A percentile compares a stretch with the other conserved stretches of the same genome.
Conservation (phyloP, 1,140 invertebrate genomes). For the Asbolus verrucosus region DNA sequence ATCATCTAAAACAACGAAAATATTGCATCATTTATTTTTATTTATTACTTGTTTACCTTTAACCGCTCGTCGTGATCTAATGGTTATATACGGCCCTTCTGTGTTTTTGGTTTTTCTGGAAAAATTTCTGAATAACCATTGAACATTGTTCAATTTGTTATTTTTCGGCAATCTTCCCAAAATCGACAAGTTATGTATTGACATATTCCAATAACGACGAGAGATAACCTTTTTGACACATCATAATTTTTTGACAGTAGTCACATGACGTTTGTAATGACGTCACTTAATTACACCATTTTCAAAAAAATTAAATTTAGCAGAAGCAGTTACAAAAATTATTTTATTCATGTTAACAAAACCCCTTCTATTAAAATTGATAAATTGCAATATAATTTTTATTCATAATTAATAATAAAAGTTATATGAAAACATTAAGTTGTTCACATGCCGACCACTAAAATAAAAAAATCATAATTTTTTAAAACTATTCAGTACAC, state of each 20-base stretch:
- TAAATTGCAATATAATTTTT: no score
- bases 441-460: no score
- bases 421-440: no score
- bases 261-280: background rate
- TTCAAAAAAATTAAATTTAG: no score
- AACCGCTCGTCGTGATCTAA: slow-evolving; percentile 52
- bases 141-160: background rate
- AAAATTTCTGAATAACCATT: slow-evolving; percentile 48
- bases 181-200: slow-evolving; percentile 42
- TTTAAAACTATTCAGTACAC: no score
- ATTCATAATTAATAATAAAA: no score
- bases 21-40: slow-evolving; percentile 32
- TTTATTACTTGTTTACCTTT: slow-evolving; percentile 50
- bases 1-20: slow-evolving; percentile 51
- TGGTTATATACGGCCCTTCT: slow-evolving; percentile 56
- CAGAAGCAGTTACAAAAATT: no score
- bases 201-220: slow-evolving; percentile 41
- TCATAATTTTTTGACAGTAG: slow-evolving; percentile 13
- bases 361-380: no score
- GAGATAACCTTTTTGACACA: slow-evolving; percentile 9
- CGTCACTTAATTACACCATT: no score
- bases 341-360: no score
- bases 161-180: slow-evolving; percentile 10
- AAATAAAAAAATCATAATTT: background rate
- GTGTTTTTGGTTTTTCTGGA: slow-evolving; percentile 57